Evolutionary conservation across 2,797 vertebrate genomes (phyloP), one percentile per base, ranked within the genome.

Genomic region (Rhyacichthys aspro): DNA sequence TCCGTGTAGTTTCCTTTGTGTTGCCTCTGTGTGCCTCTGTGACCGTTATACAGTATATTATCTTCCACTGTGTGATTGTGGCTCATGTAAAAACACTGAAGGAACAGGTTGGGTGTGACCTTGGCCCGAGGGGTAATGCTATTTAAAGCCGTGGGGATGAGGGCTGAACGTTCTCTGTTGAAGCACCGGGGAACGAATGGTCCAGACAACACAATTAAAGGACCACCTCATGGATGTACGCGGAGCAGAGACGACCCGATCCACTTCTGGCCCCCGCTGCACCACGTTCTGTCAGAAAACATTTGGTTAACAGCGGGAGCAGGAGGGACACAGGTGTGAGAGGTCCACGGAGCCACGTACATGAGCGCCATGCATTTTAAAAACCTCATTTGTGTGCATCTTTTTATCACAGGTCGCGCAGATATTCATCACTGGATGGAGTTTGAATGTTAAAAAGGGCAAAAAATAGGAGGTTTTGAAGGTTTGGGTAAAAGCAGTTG

Each of bases 201-300:
- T 53, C 70, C 67, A 72, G 70, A 75, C 74, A 79, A 73, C 60
- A 47, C 64, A 79, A 78, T 82, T 81, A 81, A 58, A 47, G 63
- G 44, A 60, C 57, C 58, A 16, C 59, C 55, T 57, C 58, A 59
- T 47, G 39, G 74, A 74, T 42, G 64, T 18, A 56, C 16, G 11
- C 10, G 3, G 32, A 1, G 15, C 34, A 41, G n/a, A 55, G 54
- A 73, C 58, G 54, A 76, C 55, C 67, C 0, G 14, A 7, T 55
- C 46, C 55, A 58, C 67, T 56, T 57, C 55, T 36, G 59, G 39
- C 42, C 70, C 58, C 45, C 60, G 9, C 48, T 18, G 65, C 55
- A 38, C 3, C 59, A 46, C 19, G 41, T 2, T 65, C 46, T 63
- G 63, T 79, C 68, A 78, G 37, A 45, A 70, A 72, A 60, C 65